These are phyloP conservation scores for Andrena fulva DNA, from an alignment of 2,888 invertebrate species.

Conservation along the genomic window DNA sequence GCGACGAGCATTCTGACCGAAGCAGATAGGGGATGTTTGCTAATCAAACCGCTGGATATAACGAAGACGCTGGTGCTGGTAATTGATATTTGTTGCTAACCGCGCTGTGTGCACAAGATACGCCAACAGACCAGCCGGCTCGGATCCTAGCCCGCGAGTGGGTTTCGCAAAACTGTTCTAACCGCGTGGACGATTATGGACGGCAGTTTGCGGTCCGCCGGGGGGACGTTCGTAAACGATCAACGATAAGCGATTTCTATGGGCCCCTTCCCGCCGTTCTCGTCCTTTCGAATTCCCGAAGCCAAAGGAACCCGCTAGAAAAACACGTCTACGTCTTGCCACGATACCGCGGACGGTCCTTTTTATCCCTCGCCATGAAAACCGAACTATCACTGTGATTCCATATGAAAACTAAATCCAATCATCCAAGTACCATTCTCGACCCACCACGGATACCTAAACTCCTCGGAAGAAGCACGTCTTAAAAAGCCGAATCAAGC, in stretches of 20 bases:
- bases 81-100: slow-evolving; percentile 66
- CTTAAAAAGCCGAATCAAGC: neutral
- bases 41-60: slow-evolving; percentile 7
- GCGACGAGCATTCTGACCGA: neutral
- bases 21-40: slow-evolving; percentile 6
- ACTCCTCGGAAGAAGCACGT: too few species aligned
- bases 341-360: neutral
- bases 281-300: slow-evolving; percentile 59
- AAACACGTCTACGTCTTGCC: slow-evolving; percentile 38
- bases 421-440: too few species aligned
- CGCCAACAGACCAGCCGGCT: slow-evolving; percentile 53
- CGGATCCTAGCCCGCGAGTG: slow-evolving; percentile 32
- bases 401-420: too few species aligned
- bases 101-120: slow-evolving; percentile 43
- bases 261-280: slow-evolving; percentile 48
- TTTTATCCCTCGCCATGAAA: neutral
- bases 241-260: slow-evolving; percentile 70
- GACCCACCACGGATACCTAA: too few species aligned
- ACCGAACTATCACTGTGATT: neutral
- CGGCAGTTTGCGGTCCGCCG: slow-evolving; percentile 72
- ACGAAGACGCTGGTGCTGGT: slow-evolving; percentile 37
- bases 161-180: slow-evolving; percentile 62
- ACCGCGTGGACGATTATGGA: slow-evolving; percentile 64
- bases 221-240: slow-evolving; percentile 66
- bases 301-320: slow-evolving; percentile 14